These are phyloP conservation scores for Indicator indicator DNA, from an alignment of 2,113 vertebrate genomes.

Conservation along the genomic window DNA sequence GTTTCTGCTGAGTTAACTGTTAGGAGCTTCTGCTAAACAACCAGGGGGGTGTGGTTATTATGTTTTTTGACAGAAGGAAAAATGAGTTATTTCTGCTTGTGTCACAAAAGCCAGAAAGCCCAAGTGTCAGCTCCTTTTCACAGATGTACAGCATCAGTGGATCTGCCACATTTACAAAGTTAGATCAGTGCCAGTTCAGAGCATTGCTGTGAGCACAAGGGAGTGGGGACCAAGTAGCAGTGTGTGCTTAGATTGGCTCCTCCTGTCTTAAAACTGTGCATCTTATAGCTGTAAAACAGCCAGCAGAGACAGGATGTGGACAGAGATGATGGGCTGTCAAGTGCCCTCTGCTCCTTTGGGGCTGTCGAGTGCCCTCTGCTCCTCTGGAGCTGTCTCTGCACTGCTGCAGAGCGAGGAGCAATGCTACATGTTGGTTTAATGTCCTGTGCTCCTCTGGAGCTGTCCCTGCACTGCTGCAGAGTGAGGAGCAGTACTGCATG, in stretches of 20 bases:
- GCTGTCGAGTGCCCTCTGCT: not conserved
- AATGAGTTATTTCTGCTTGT: not conserved
- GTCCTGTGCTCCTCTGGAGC: not conserved
- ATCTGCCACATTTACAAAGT: not conserved
- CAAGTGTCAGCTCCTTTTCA: not conserved
- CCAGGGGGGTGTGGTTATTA: not conserved
- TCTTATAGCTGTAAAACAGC: not conserved
- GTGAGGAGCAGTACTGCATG: not conserved
- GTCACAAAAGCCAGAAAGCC: not conserved
- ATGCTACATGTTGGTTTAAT: too few species aligned
- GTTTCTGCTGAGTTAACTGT: not conserved
- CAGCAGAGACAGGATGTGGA: rapidly evolving
- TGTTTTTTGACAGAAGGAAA: not conserved
- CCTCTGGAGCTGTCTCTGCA: not conserved
- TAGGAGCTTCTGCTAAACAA: not conserved
- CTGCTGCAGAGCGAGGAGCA: not conserved
- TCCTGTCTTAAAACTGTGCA: not conserved
- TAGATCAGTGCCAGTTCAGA: not conserved
- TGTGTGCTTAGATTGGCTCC: rapidly evolving
- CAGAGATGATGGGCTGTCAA: not conserved
- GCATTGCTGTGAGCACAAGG: not conserved
- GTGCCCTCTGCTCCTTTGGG: not conserved
- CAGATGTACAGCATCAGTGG: not conserved
- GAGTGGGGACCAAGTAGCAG: not conserved
- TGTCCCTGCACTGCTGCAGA: not conserved